These are phyloP conservation scores for Neolamprologus longior DNA, from an alignment of 2,113 vertebrate genomes.

Conservation along the genomic window DNA sequence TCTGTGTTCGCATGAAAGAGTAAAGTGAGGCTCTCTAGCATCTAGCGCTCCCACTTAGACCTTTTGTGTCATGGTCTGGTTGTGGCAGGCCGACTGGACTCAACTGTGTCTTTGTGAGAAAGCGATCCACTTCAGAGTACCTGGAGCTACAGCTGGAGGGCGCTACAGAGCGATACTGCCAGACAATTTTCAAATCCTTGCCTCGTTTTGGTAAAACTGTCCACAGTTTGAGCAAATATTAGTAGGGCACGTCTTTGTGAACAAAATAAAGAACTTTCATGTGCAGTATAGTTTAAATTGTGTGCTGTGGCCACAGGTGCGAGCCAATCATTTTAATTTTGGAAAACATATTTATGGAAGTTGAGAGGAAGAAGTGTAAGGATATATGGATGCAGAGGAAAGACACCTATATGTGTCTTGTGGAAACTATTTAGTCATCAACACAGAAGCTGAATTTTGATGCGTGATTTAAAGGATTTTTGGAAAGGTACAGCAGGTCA, in stretches of 20 bases:
- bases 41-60: not conserved
- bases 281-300: fast-evolving
- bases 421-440: not conserved
- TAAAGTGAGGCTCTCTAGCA: not conserved
- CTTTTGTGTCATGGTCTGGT: not conserved
- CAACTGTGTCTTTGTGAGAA: not conserved
- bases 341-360: not conserved
- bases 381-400: fast-evolving
- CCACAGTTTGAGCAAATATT: not conserved
- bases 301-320: not conserved
- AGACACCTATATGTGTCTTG: fast-evolving
- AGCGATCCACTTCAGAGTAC: not conserved
- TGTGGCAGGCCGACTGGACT: not conserved
- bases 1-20: not conserved
- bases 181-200: not conserved
- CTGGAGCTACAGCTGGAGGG: not conserved
- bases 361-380: not conserved
- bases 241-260: fast-evolving
- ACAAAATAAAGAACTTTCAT: not conserved
- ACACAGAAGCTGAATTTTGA: not conserved
- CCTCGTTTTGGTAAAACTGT: not conserved
- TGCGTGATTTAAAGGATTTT: not conserved
- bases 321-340: fast-evolving
- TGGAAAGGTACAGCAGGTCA: not conserved
- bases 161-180: not conserved